Evolutionary conservation across 2,113 vertebrate species (phyloP).

Genomic region (Megaceryle maxima): DNA sequence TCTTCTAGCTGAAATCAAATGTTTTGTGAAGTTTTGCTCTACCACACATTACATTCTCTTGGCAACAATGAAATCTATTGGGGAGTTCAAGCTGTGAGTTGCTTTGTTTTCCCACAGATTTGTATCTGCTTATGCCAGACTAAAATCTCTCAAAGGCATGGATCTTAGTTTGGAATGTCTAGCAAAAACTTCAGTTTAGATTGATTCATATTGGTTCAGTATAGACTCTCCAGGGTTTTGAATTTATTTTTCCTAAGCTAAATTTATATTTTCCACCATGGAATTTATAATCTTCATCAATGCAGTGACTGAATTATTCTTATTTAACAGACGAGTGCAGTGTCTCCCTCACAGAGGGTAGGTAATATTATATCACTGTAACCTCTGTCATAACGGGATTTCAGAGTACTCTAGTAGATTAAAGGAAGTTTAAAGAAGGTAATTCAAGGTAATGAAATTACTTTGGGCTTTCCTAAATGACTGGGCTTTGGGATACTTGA

Average conservation of each 20-base stretch:
- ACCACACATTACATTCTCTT: not conserved
- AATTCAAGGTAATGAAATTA: not conserved
- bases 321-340: not conserved
- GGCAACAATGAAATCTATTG: not conserved
- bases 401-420: not conserved
- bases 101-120: not conserved
- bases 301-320: not conserved
- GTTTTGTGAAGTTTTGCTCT: not conserved
- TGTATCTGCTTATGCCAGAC: not conserved
- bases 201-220: not conserved
- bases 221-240: not conserved
- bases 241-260: not conserved
- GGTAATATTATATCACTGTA: rapidly evolving
- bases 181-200: not conserved
- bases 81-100: not conserved
- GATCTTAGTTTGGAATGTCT: not conserved
- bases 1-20: not conserved
- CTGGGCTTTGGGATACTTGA: not conserved
- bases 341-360: not conserved
- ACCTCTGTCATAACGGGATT: not conserved
- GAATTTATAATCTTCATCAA: not conserved
- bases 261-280: not conserved
- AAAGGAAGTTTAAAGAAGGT: not conserved
- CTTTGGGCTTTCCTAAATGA: not conserved
- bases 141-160: not conserved